Conservation (phyloP, 2,888 invertebrate genomes). For the Leptarthrus brevirostris region DNA sequence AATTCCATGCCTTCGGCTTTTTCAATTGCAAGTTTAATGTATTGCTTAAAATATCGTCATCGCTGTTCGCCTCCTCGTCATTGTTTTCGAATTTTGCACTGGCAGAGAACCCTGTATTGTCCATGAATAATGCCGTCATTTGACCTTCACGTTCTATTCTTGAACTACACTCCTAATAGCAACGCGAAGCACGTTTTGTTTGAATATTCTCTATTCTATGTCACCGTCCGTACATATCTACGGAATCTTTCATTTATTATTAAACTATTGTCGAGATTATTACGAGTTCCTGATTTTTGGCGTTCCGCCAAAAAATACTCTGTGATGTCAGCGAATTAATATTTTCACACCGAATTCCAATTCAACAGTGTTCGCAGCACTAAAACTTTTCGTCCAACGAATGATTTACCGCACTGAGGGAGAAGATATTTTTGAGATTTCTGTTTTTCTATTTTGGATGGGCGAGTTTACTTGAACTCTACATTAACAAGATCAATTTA, state of each 20-base stretch:
- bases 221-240: slow-evolving; percentile 10
- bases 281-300: slow-evolving; percentile 2
- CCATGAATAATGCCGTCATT: slow-evolving; percentile 32
- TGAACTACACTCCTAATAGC: neutral
- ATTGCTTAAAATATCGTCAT: slow-evolving; percentile 62
- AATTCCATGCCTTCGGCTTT: slow-evolving; percentile 71
- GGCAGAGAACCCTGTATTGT: neutral
- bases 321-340: slow-evolving; percentile 9
- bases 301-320: neutral
- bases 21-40: slow-evolving; percentile 69
- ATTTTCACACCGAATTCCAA: slow-evolving; percentile 1
- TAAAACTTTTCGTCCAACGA: neutral
- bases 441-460: neutral
- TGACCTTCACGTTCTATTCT: slow-evolving; percentile 35
- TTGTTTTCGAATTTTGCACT: slow-evolving; percentile 6
- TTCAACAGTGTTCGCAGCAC: neutral
- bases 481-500: too few relatives aligned
- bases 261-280: slow-evolving; percentile 7
- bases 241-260: slow-evolving; percentile 20
- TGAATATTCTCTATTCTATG: slow-evolving; percentile 6
- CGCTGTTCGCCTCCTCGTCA: slow-evolving; percentile 31
- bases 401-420: neutral
- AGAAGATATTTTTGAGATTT: slow-evolving; percentile 4
- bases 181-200: neutral
- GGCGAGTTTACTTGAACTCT: too few relatives aligned